Conservation (phyloP, 2,888 invertebrate genomes). For the Apotomis capreana region DNA sequence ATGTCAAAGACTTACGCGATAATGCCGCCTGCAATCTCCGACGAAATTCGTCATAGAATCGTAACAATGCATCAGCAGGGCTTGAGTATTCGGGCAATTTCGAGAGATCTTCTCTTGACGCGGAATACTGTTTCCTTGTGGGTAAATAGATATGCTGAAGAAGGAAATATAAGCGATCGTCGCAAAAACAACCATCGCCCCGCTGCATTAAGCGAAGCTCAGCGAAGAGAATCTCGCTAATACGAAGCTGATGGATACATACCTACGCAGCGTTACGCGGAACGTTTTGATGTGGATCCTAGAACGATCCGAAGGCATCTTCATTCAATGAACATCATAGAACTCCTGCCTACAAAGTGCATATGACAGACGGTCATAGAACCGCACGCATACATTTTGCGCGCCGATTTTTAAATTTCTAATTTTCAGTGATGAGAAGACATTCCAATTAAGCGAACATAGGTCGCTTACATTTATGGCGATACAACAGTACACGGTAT, state of each 20-base stretch:
- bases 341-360: too few species aligned
- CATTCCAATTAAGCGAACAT: too few species aligned
- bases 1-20: background rate
- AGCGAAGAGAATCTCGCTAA: too few species aligned
- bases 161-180: background rate
- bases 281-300: background rate
- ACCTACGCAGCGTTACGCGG: background rate
- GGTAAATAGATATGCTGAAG: background rate
- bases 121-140: conserved; percentile 1
- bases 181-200: conserved; percentile 8
- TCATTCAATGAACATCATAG: background rate
- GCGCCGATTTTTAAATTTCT: too few species aligned
- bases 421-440: too few species aligned
- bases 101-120: conserved; percentile 4
- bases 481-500: too few species aligned
- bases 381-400: too few species aligned
- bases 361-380: too few species aligned
- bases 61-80: conserved; percentile 5
- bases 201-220: conserved; percentile 11
- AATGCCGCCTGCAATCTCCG: background rate
- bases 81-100: conserved; percentile 4
- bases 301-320: too few species aligned
- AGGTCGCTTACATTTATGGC: too few species aligned
- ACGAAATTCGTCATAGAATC: conserved; percentile 7
- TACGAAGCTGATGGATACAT: conserved; percentile 5